Evolutionary conservation across 2,888 invertebrate species (phyloP), one percentile per base, ranked within the genome.

Genomic region (Monoplex corrugatus): DNA sequence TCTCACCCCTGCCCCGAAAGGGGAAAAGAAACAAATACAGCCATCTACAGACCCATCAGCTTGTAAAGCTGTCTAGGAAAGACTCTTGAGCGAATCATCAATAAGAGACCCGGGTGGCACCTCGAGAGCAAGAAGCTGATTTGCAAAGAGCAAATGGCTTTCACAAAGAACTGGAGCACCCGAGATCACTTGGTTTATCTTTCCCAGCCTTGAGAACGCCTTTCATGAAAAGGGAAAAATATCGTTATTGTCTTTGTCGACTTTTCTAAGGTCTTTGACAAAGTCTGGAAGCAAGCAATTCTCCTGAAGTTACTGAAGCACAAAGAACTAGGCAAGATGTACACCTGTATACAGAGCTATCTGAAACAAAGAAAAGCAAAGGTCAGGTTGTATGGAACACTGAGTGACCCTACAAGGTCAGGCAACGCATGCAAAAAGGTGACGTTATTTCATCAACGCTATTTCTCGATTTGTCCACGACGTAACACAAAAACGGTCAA

Each of bases 181-280:
- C 43, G 45, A 45, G 82, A 88, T 63, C 88, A 88, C 43, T 28
- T 88, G 40, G 32, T 63, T 19, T 13, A 32, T n/a, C 32, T 83
- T 28, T 38, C 83, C 16, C 88, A 68, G 43, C n/a, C 43, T 83
- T 19, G 80, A 32, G 35, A 68, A 89, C 43, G 86, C 38, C 43
- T 86, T 86, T 23, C 80, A 80, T 28, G 23, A 78, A 38, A 89
- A 32, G 63, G 0, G 80, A 80, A 63, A 32, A 80, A n/a, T n/a
- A 80, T 89, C 40, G 86, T 80, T 5, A 75, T 80, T 5, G 57
- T 80, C n/a, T 86, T 80, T 28, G 28, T 86, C 28, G 89, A 89
- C 86, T 82, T 89, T 0, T 32, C 86, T 5, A 78, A 89, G 38
- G 86, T 86, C 6, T 86, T 86, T 43, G 89, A 89, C 43, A 40